Conservation (phyloP, 23 tunicate species). For the Oikopleura albicans region DNA sequence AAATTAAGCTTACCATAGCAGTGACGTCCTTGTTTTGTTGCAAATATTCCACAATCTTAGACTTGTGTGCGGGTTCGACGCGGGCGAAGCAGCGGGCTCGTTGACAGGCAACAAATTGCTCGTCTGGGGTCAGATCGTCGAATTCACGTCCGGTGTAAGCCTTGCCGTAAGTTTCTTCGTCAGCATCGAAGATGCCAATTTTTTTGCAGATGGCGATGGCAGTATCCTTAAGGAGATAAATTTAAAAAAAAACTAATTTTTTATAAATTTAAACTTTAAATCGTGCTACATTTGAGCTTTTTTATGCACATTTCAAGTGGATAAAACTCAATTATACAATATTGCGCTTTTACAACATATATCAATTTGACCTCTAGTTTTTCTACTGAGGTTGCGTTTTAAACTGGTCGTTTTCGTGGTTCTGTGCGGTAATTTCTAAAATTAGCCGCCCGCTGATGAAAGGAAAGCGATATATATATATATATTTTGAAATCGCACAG, state of each 20-base stretch:
- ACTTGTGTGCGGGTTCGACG: slow-evolving; percentile 94
- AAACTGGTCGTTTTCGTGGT: too few species aligned
- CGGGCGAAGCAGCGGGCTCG: slow-evolving; percentile 84
- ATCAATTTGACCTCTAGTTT: too few species aligned
- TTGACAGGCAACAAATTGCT: slow-evolving; percentile 62
- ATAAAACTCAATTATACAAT: too few species aligned
- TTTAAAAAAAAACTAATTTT: not conserved
- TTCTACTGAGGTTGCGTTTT: too few species aligned
- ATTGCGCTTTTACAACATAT: too few species aligned
- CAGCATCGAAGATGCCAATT: slow-evolving; percentile 71
- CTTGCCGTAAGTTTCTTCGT: slow-evolving; percentile 49
- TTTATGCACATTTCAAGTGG: too few species aligned
- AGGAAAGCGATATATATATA: too few species aligned
- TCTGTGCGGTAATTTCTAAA: too few species aligned
- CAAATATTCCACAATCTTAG: slow-evolving; percentile 81
- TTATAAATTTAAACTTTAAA: too few species aligned
- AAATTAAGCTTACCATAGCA: slow-evolving; percentile 34
- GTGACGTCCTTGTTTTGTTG: slow-evolving; percentile 81
- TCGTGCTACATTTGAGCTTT: too few species aligned
- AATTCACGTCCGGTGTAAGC: slow-evolving; percentile 83
- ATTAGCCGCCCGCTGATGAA: too few species aligned
- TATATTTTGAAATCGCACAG: too few species aligned
- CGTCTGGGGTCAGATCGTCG: slow-evolving; percentile 38
- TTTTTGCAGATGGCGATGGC: slow-evolving; percentile 89
- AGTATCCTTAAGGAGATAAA: slow-evolving; percentile 20